Conservation (phyloP, 2,888 invertebrate species). For the Choristoneura rosaceana region DNA sequence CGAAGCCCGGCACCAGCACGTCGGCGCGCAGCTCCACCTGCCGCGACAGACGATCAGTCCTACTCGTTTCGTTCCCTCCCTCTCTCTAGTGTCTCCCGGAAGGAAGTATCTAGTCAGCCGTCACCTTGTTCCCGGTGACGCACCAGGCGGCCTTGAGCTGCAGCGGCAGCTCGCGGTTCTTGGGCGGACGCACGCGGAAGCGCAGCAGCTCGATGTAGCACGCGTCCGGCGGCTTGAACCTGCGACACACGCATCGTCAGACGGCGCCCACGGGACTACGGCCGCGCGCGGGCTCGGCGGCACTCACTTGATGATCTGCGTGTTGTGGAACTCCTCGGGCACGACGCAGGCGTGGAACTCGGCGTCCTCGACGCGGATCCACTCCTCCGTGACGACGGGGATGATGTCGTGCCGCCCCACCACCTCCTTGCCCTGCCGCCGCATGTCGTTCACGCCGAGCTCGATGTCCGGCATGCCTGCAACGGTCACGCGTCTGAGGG, state of each 20-base stretch:
- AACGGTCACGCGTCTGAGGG: background rate
- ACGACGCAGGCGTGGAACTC: constrained; percentile 98
- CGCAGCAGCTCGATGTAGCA: constrained; percentile 98
- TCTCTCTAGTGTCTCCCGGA: too few relatives aligned
- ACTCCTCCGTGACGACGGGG: constrained; percentile 99
- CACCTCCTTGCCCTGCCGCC: constrained; percentile 99
- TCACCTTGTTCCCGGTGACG: constrained; percentile 92
- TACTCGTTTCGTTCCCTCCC: too few relatives aligned
- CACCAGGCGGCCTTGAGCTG: constrained; percentile 96
- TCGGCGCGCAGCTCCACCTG: constrained; percentile 97
- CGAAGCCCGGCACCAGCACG: constrained; percentile 98
- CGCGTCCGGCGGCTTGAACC: constrained; percentile 98
- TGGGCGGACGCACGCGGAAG: constrained; percentile 97
- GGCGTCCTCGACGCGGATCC: constrained; percentile 97
- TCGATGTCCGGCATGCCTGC: constrained; percentile 97
- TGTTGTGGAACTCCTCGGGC: constrained; percentile 94
- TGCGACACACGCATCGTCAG: constrained; percentile 58
- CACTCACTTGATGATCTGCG: constrained; percentile 92
- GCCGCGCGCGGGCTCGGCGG: background rate
- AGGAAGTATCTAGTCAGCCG: too few relatives aligned
- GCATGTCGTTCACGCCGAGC: constrained; percentile 98
- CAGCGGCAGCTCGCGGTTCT: constrained; percentile 98
- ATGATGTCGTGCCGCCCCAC: constrained; percentile 99
- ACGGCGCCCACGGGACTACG: background rate
- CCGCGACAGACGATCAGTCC: background rate